These are phyloP conservation scores for Strix uralensis DNA, from an alignment of 2,113 vertebrate species.

Conservation along the genomic window DNA sequence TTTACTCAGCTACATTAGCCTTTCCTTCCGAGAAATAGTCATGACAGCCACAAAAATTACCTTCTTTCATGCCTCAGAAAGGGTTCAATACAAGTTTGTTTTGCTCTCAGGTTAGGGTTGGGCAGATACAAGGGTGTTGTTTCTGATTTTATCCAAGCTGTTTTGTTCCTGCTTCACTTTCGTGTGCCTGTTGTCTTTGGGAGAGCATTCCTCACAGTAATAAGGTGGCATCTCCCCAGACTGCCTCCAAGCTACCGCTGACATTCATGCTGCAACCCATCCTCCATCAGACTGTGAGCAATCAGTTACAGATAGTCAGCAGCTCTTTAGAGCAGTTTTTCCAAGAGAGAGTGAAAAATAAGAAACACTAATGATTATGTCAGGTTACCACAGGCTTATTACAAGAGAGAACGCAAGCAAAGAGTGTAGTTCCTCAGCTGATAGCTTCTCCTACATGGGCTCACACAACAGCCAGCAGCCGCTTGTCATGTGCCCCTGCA, in stretches of 20 bases:
- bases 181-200: neutral
- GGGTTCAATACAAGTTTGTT: neutral
- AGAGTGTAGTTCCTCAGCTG: neutral
- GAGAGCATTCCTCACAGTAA: slow-evolving; percentile 3
- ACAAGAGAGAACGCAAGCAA: neutral
- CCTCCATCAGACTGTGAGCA: neutral
- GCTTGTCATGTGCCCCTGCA: neutral
- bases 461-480: neutral
- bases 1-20: neutral
- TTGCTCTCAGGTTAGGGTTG: neutral
- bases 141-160: slow-evolving; percentile 41
- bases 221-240: slow-evolving; percentile 31
- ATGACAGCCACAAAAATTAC: neutral
- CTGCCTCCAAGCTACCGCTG: neutral
- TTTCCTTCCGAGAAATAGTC: neutral
- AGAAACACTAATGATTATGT: neutral
- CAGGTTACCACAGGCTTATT: neutral
- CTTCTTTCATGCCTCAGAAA: neutral
- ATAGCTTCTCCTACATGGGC: neutral
- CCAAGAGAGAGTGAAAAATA: neutral
- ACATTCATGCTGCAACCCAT: slow-evolving; percentile 42
- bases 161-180: slow-evolving; percentile 18
- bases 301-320: slow-evolving; percentile 9
- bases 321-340: neutral
- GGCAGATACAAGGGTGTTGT: neutral